Evolutionary conservation across 2,113 vertebrate genomes (phyloP).

Genomic region (Mesoclemmys tuberculata): DNA sequence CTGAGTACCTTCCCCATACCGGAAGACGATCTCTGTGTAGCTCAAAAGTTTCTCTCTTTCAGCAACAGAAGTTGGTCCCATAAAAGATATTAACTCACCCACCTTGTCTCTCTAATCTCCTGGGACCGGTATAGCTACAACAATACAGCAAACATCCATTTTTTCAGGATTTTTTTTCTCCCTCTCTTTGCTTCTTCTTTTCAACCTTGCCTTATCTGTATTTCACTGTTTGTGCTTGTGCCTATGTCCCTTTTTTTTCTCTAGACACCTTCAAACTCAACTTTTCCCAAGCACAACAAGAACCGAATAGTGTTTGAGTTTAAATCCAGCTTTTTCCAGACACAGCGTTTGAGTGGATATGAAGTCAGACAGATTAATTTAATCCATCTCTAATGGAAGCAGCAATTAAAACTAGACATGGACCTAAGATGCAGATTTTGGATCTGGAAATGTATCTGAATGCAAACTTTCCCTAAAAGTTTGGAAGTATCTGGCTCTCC

Average conservation of each 20-base stretch:
- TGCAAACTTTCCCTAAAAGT: background rate
- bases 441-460: background rate
- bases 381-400: accelerated
- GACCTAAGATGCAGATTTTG: background rate
- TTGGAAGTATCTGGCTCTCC: background rate
- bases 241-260: accelerated
- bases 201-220: background rate
- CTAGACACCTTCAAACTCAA: background rate
- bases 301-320: background rate
- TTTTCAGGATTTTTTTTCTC: background rate
- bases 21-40: no score
- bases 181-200: background rate
- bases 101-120: no score
- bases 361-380: background rate
- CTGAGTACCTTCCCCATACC: no score
- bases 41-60: no score
- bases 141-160: background rate
- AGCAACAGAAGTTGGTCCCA: no score
- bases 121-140: background rate
- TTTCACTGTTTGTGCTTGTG: accelerated
- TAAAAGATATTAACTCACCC: no score
- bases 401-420: background rate
- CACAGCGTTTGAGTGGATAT: accelerated
- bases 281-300: background rate
- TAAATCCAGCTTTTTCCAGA: background rate